phyloP scores from a whole-genome alignment of 2,888 invertebrate species.

The Trichogramma dendrolimi region DNA sequence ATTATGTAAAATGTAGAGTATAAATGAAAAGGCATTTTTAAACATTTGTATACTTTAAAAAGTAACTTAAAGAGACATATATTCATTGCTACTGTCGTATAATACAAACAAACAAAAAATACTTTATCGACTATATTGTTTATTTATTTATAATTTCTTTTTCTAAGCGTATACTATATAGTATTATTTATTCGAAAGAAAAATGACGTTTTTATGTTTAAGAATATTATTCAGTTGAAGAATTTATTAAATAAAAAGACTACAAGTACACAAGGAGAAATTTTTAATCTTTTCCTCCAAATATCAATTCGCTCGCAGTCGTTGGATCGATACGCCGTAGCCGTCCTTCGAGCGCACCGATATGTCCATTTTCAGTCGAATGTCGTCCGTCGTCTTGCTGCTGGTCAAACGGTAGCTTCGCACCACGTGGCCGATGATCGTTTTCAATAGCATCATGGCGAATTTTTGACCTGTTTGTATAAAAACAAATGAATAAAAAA shows the following conservation, averaged over 20 bases:
- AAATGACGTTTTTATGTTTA: slow-evolving; percentile 30
- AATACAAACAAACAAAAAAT: not conserved
- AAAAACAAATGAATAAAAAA: not conserved
- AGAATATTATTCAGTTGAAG: slow-evolving; percentile 30
- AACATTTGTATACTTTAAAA: slow-evolving; percentile 29
- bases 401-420: slow-evolving; percentile 29
- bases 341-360: slow-evolving; percentile 31
- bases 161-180: slow-evolving; percentile 19
- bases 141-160: slow-evolving; percentile 5
- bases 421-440: slow-evolving; percentile 32
- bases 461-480: slow-evolving; percentile 33
- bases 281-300: too few relatives aligned
- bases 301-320: not conserved
- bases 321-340: slow-evolving; percentile 30
- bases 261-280: slow-evolving; percentile 16
- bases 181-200: slow-evolving; percentile 28
- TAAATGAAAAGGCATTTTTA: slow-evolving; percentile 22
- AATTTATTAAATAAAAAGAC: slow-evolving; percentile 31
- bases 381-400: slow-evolving; percentile 22
- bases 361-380: slow-evolving; percentile 32
- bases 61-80: slow-evolving; percentile 26
- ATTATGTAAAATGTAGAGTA: slow-evolving; percentile 8
- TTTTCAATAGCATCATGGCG: slow-evolving; percentile 34
- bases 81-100: slow-evolving; percentile 27
- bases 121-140: slow-evolving; percentile 1